phyloP scores from a whole-genome alignment of 2,797 vertebrate genomes.

The Eulemur mongoz region DNA sequence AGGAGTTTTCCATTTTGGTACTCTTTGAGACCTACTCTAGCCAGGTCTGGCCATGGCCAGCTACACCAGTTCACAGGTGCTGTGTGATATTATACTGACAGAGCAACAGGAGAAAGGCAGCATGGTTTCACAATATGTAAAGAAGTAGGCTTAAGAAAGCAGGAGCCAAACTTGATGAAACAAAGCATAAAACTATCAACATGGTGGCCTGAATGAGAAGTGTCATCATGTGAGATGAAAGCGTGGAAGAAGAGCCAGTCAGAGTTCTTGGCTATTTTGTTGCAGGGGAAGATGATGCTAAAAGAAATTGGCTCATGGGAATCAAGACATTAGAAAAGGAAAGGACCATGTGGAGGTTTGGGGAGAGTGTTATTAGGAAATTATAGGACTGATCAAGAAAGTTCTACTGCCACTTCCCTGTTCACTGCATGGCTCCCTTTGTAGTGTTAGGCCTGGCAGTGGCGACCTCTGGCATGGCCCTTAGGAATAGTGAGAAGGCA shows the following conservation, averaged over 20 bases:
- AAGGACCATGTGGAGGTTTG: not conserved
- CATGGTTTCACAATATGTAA: not conserved
- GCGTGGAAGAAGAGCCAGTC: not conserved
- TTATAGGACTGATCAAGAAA: not conserved
- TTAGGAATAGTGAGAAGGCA: conserved; percentile 23
- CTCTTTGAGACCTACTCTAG: not conserved
- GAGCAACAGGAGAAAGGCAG: not conserved
- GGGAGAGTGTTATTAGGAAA: not conserved
- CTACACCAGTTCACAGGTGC: not conserved
- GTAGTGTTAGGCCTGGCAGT: not conserved
- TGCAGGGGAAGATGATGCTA: not conserved
- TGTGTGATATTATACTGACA: not conserved
- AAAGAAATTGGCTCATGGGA: not conserved
- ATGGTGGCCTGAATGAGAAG: not conserved
- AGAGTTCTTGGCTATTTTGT: not conserved
- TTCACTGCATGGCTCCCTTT: not conserved
- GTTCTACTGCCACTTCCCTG: not conserved
- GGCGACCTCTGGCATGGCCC: not conserved
- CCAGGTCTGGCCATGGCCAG: not conserved
- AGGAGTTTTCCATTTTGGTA: not conserved
- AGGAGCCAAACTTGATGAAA: not conserved
- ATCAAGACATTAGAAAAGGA: conserved; percentile 13
- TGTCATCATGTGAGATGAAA: not conserved
- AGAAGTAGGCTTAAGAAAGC: not conserved
- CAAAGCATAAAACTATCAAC: not conserved